Conservation (phyloP, 1,140 invertebrate species). For the Lordiphosa clarofinis region DNA sequence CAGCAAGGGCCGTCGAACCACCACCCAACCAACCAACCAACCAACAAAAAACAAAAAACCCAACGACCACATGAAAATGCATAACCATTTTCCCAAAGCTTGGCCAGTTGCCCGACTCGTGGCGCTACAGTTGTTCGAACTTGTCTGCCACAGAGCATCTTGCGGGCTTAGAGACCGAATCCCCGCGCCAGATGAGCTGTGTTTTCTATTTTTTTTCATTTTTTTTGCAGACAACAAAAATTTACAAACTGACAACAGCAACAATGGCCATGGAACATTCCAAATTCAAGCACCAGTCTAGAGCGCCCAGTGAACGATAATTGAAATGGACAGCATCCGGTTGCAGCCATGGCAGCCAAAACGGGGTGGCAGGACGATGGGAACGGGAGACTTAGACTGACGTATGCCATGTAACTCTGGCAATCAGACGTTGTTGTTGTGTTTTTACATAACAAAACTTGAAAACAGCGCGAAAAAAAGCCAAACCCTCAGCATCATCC, state of each 20-base stretch:
- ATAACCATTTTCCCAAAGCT: slow-evolving; percentile 37
- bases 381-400: slow-evolving; percentile 17
- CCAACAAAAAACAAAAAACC: background rate
- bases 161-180: background rate
- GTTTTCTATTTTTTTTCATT: too few relatives aligned
- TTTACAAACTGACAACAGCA: slow-evolving; percentile 61
- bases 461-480: background rate
- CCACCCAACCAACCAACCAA: slow-evolving; percentile 13
- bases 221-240: slow-evolving; percentile 53
- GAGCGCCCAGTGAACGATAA: slow-evolving; percentile 58
- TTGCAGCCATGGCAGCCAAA: slow-evolving; percentile 41
- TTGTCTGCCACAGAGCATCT: background rate
- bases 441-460: slow-evolving; percentile 22
- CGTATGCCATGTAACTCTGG: slow-evolving; percentile 14
- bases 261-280: slow-evolving; percentile 45
- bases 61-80: slow-evolving; percentile 56
- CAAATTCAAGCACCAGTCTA: slow-evolving; percentile 73
- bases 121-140: slow-evolving; percentile 6
- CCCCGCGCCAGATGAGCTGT: slow-evolving; percentile 1
- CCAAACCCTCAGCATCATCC: background rate
- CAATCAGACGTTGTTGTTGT: slow-evolving; percentile 5
- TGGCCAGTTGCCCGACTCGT: slow-evolving; percentile 16
- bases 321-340: slow-evolving; percentile 75
- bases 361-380: background rate
- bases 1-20: slow-evolving; percentile 12